phyloP scores from a whole-genome alignment of 2,888 invertebrate genomes.

The Nezara viridula region DNA sequence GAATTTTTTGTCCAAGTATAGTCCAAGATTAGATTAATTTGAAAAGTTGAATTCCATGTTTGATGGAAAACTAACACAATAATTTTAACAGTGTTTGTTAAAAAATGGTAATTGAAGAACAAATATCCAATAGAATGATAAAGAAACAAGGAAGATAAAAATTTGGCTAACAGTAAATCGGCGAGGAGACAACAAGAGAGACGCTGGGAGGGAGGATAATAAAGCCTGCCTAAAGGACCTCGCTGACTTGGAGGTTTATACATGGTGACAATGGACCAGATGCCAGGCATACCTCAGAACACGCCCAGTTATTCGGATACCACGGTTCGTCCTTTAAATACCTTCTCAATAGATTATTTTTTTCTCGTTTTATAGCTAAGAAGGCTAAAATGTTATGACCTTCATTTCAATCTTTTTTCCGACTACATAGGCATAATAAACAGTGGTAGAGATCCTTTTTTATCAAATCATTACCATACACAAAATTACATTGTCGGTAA shows the following conservation, averaged over 20 bases:
- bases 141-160: neutral
- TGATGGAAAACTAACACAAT: neutral
- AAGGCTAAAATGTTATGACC: too few relatives aligned
- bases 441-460: too few relatives aligned
- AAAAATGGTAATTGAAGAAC: neutral
- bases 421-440: too few relatives aligned
- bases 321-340: neutral
- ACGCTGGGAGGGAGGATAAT: neutral
- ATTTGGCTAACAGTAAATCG: neutral
- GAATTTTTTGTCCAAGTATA: too few relatives aligned
- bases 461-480: too few relatives aligned
- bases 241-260: constrained; percentile 26
- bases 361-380: neutral
- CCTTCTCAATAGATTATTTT: neutral
- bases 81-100: neutral
- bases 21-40: too few relatives aligned
- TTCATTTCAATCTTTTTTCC: too few relatives aligned
- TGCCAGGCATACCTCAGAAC: constrained; percentile 2
- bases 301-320: neutral
- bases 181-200: neutral
- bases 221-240: neutral
- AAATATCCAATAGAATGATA: neutral
- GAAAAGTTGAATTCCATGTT: neutral
- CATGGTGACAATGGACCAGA: constrained; percentile 23
- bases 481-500: too few relatives aligned